Evolutionary conservation across 2,888 invertebrate genomes (phyloP).

Genomic region (Branchellion lobata): DNA sequence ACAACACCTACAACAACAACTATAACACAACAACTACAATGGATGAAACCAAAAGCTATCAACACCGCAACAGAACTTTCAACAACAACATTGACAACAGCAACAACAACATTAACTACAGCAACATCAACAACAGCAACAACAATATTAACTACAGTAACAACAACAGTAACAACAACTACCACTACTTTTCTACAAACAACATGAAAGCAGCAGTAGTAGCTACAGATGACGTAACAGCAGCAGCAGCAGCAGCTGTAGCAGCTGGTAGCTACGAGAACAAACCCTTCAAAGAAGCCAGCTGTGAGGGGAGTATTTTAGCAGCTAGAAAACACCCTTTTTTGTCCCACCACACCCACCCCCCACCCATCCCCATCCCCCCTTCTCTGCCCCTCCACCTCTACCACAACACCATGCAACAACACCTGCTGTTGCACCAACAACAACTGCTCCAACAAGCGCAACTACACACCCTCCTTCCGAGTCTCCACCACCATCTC

Average conservation of each 20-base stretch:
- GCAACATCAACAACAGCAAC: too few species aligned
- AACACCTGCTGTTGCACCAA: not conserved
- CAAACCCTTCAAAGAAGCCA: not conserved
- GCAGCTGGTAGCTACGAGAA: too few species aligned
- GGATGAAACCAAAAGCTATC: not conserved
- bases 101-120: too few species aligned
- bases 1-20: not conserved
- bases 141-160: too few species aligned
- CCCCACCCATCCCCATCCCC: too few species aligned
- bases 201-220: too few species aligned
- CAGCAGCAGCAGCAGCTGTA: not conserved
- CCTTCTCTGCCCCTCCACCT: not conserved
- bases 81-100: too few species aligned
- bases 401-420: constrained; percentile 16
- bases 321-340: not conserved
- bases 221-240: not conserved
- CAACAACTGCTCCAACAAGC: not conserved
- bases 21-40: not conserved
- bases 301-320: not conserved
- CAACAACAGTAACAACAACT: too few species aligned
- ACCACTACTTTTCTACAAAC: too few species aligned
- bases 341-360: too few species aligned
- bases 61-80: not conserved
- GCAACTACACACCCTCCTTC: not conserved
- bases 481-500: not conserved